phyloP scores from a whole-genome alignment of 1,140 invertebrate species.

The Bombus terrestris region DNA sequence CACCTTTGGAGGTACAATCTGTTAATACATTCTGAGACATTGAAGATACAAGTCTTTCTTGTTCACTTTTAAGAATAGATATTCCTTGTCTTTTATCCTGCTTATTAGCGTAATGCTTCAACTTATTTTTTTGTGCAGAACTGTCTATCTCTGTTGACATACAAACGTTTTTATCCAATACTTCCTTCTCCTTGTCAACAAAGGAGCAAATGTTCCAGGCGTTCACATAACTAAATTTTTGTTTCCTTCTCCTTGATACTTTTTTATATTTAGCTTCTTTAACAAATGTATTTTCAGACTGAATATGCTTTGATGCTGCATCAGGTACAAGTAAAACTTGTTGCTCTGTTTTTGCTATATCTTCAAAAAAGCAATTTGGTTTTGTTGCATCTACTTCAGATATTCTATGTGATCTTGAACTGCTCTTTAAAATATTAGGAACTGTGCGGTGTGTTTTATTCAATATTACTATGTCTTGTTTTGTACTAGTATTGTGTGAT shows the following conservation, averaged over 20 bases:
- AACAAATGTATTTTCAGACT: constrained; percentile 1
- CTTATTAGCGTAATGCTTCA: not conserved
- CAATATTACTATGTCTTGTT: not conserved
- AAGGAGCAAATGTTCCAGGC: constrained; percentile 18
- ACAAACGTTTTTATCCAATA: not conserved
- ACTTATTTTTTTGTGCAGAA: not conserved
- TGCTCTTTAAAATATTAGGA: constrained; percentile 61
- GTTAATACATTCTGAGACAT: not conserved
- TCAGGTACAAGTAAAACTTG: not conserved
- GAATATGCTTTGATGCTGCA: not conserved
- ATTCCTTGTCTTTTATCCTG: constrained; percentile 17
- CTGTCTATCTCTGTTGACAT: not conserved
- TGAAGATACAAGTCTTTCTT: not conserved
- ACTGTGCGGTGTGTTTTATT: constrained; percentile 24
- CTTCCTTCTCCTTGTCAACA: constrained; percentile 20
- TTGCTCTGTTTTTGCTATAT: not conserved
- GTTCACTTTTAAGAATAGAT: not conserved
- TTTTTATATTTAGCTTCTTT: constrained; percentile 7
- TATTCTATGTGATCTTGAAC: constrained; percentile 4
- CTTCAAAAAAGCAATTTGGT: not conserved
- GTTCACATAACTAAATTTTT: constrained; percentile 40
- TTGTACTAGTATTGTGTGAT: not conserved
- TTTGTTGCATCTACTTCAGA: not conserved
- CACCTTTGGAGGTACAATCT: not conserved
- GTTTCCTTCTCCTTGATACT: constrained; percentile 56